Evolutionary conservation across 2,888 invertebrate species (phyloP), one percentile per base, ranked within the genome.

Genomic region (Epistrophe grossulariae): DNA sequence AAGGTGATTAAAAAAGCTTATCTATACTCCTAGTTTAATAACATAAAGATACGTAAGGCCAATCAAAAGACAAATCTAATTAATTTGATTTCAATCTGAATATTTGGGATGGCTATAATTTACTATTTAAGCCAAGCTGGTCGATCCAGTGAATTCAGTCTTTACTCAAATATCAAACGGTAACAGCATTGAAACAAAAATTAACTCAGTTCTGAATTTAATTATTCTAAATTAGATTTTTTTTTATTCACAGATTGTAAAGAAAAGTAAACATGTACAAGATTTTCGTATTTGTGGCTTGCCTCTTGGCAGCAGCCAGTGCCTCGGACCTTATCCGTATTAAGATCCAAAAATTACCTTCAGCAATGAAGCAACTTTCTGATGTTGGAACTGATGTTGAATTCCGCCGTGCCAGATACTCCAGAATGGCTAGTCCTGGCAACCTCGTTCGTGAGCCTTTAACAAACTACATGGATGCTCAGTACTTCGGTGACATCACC

Each of bases 401-500:
- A 68, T 94, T 95, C 90, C 91, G 96, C 64, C 94, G 94, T 70
- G 91, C 96, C 70, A 94, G 94, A 89, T 90, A 91, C 55, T 1
- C 7, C 78, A 89, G 90, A 50, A 79, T 38, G 0, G 95, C 8
- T 15, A 4, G 2, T 5, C 11, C 95, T 92, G 92, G 92, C 0
- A 95, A 94, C 5, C 95, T 95, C 0, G 93, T 94, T 4, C 97
- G 97, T 0, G 98, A 98, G 91, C 98, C 97, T 0, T 94, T 99
- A 48, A 97, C 97, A 31, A 99, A 99, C 93, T 99, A 99, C 92
- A 94, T 99, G 88, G 98, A 99, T 94, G 97, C 99, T 57, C 99
- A 99, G 93, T 99, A 99, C 94, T 99, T 97, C 94, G 99, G 99
- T 13, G 96, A 96, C 1, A 98, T 99, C 90, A 94, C 95, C 0